Evolutionary conservation across 2,888 invertebrate genomes (phyloP).

Genomic region (Phyto melanocephala): DNA sequence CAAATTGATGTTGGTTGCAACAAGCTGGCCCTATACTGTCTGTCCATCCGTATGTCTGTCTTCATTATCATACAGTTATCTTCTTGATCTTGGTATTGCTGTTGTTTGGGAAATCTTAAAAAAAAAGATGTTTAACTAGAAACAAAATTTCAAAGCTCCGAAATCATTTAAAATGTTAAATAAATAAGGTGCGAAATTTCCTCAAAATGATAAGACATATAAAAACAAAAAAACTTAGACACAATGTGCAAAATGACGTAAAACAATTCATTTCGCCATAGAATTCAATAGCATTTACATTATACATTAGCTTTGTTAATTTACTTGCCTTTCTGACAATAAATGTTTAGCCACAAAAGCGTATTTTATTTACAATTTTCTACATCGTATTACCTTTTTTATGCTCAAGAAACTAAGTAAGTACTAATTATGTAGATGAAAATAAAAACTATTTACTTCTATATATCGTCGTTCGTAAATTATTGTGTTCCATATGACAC

Average conservation of each 20-base stretch:
- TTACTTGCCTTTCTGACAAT: too few relatives aligned
- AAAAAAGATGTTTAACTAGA: conserved; percentile 23
- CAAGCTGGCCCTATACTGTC: conserved; percentile 4
- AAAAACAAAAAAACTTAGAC: not conserved
- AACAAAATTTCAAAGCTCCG: conserved; percentile 68
- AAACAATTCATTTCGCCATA: too few relatives aligned
- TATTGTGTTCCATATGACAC: too few relatives aligned
- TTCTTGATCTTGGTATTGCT: conserved; percentile 29
- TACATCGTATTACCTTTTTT: too few relatives aligned
- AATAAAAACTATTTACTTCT: not conserved
- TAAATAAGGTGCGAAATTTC: conserved; percentile 77
- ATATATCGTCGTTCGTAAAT: too few relatives aligned
- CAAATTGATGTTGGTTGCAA: not conserved
- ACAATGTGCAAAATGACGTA: not conserved
- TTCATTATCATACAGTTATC: conserved; percentile 33
- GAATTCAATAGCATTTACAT: too few relatives aligned
- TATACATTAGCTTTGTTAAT: too few relatives aligned
- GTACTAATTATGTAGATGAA: too few relatives aligned
- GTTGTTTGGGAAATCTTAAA: conserved; percentile 36
- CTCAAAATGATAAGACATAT: conserved; percentile 19
- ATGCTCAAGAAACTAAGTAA: too few relatives aligned
- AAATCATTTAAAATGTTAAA: conserved; percentile 73
- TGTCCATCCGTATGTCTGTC: too few relatives aligned
- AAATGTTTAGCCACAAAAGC: too few relatives aligned
- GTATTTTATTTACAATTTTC: too few relatives aligned